Conservation (phyloP, 2,888 invertebrate genomes). For the Tromatobia lineatoria region DNA sequence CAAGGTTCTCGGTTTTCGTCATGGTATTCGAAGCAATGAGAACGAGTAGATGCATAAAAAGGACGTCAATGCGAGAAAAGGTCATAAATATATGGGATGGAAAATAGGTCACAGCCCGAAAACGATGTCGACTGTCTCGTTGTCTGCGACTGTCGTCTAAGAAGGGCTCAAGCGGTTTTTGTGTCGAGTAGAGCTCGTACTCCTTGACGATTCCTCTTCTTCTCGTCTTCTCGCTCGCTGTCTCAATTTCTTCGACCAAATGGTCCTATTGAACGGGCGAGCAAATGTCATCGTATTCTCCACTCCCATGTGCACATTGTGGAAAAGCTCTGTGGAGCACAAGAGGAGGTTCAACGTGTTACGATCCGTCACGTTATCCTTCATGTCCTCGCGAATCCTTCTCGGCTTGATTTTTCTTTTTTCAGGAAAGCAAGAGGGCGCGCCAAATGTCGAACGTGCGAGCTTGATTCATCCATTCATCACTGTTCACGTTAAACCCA, state of each 20-base stretch:
- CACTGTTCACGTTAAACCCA: constrained; percentile 20
- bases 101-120: constrained; percentile 57
- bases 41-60: constrained; percentile 30
- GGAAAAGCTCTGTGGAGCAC: constrained; percentile 52
- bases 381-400: constrained; percentile 30
- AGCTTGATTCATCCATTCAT: constrained; percentile 61
- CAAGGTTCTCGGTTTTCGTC: not conserved
- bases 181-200: constrained; percentile 59
- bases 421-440: constrained; percentile 27
- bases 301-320: constrained; percentile 52
- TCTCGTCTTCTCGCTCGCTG: constrained; percentile 45
- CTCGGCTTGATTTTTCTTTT: constrained; percentile 49
- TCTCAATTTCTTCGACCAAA: constrained; percentile 56
- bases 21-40: not conserved
- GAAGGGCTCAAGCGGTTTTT: constrained; percentile 60
- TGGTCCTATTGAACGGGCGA: constrained; percentile 55
- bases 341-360: constrained; percentile 36
- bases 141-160: constrained; percentile 42
- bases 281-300: constrained; percentile 57
- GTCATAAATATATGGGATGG: constrained; percentile 45
- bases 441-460: constrained; percentile 19
- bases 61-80: constrained; percentile 21
- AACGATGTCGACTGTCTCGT: constrained; percentile 55
- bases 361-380: constrained; percentile 30
- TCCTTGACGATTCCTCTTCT: constrained; percentile 21